Conservation (phyloP, 2,888 invertebrate species). For the Heliconius hortense region DNA sequence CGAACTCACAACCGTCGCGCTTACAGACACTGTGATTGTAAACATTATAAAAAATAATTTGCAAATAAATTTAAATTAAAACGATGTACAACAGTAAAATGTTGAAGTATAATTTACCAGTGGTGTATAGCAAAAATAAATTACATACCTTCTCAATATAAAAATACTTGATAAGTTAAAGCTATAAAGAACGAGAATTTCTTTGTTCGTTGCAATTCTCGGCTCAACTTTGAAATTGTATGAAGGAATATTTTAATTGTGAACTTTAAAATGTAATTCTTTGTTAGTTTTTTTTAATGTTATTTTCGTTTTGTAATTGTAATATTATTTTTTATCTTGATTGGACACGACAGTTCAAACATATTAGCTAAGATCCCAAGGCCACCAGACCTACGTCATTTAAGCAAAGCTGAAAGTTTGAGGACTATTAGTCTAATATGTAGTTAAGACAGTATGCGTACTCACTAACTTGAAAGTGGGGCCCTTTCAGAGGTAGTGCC, state of each 20-base stretch:
- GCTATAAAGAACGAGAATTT: not conserved
- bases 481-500: too few relatives aligned
- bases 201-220: slow-evolving; percentile 4
- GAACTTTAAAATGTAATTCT: slow-evolving; percentile 7
- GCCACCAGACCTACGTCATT: too few relatives aligned
- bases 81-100: not conserved
- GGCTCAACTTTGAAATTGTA: not conserved
- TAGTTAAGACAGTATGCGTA: too few relatives aligned
- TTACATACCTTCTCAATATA: slow-evolving; percentile 3
- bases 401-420: too few relatives aligned
- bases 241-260: slow-evolving; percentile 9
- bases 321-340: slow-evolving; percentile 5
- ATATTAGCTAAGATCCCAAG: too few relatives aligned
- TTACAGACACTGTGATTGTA: too few relatives aligned
- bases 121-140: slow-evolving; percentile 1
- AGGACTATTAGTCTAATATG: too few relatives aligned
- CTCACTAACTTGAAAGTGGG: too few relatives aligned
- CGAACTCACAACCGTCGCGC: too few relatives aligned
- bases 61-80: not conserved
- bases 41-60: not conserved
- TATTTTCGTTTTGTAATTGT: not conserved
- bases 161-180: slow-evolving; percentile 1
- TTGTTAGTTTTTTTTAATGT: not conserved
- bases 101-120: not conserved
- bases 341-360: not conserved